Base-by-base conservation (phyloP, 2,113 vertebrate genomes). In the Halichoeres trimaculatus region DNA sequence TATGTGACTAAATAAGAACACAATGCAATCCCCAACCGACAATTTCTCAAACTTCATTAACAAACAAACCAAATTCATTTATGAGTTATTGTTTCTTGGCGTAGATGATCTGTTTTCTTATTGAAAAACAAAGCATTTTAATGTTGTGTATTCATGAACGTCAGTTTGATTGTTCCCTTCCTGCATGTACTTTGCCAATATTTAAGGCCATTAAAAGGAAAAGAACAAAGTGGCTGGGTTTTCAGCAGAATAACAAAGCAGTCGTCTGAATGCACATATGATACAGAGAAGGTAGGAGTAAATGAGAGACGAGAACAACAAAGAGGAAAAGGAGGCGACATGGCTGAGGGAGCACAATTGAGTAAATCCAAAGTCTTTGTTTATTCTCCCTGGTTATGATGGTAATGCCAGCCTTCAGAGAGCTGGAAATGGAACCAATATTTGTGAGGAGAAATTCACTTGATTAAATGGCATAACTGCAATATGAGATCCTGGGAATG, bases 31-130 rank as follows among this genome's bases (percentile, higher is more conserved):
- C 70, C 67, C 65, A n/a, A 36, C 17, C 66, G 54, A 60, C 67
- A 75, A 88, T 87, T 80, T 81, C 69, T 91, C 87, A 88, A 81
- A 89, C 81, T 76, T 80, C 47, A 86, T 90, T 80, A 84, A 34
- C 45, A 73, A 65, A 81, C 66, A 77, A 79, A 36, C 63, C 69
- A 51, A 84, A 30, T 30, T 30, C 30, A 30, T 30, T 30, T 80
- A 20, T 70, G 50, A 83, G 88, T 89, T 85, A 50, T 81, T 88
- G 86, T 84, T 88, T 55, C 79, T 85, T 76, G 80, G 65, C 43
- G 53, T 74, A 56, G 30, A 91, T 83, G 67, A 88, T 79, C 51
- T 71, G 72, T 73, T 87, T 87, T 78, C 78, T 81, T 83, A 85
- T 91, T 88, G 88, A 89, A 72, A 88, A 88, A 76, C 19, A 82